phyloP scores from a whole-genome alignment of 2,888 invertebrate genomes.

The Tenodera sinensis region DNA sequence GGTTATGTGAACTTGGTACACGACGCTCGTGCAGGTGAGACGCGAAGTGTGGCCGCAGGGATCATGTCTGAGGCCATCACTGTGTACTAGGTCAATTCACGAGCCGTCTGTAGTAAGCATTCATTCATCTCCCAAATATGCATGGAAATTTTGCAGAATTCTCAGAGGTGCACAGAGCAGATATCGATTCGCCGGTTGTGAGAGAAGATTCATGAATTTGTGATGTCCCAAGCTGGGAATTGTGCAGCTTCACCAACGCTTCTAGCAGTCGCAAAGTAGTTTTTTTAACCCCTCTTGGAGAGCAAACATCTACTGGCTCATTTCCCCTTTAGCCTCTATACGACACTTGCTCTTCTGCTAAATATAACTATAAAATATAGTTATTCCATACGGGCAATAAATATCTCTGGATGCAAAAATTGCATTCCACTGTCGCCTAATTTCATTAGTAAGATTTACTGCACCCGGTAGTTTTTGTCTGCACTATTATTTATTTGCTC shows the following conservation, averaged over 20 bases:
- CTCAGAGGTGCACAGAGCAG: not conserved
- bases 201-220: not conserved
- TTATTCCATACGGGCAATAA: not conserved
- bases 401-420: too few species aligned
- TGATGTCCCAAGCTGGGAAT: not conserved
- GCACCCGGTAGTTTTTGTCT: too few species aligned
- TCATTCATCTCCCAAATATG: not conserved
- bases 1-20: too few species aligned
- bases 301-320: not conserved
- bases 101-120: not conserved
- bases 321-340: not conserved
- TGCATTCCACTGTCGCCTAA: too few species aligned
- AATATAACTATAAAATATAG: not conserved
- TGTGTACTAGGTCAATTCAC: not conserved
- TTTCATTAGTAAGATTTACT: too few species aligned
- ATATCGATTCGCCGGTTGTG: not conserved
- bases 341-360: not conserved
- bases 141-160: not conserved
- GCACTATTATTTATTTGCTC: too few species aligned
- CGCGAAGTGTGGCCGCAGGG: not conserved
- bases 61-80: not conserved
- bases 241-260: not conserved
- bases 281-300: not conserved
- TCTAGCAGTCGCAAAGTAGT: not conserved
- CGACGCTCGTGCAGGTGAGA: not conserved